Conservation (phyloP, 2,113 vertebrate species). For the Psittacus erithacus region DNA sequence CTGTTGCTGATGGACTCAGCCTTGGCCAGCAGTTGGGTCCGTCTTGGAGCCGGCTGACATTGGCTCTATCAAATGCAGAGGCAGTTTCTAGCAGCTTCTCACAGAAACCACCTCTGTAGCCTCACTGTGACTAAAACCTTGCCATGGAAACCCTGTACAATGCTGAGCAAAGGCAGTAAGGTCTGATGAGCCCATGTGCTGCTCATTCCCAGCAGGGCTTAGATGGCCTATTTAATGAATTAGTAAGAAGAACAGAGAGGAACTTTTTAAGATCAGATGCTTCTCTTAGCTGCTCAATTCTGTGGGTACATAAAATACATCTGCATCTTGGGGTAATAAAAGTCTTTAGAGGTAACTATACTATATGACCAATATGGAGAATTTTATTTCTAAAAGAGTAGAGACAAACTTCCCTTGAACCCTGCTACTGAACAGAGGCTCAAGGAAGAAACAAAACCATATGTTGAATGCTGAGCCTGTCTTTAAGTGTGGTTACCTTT, state of each 20-base stretch:
- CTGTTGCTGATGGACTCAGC: accelerated
- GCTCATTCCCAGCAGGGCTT: background rate
- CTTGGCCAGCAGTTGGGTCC: no score
- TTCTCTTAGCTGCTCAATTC: background rate
- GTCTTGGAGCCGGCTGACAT: background rate
- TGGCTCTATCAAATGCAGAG: background rate
- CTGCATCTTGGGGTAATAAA: background rate
- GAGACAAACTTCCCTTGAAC: conserved; percentile 9
- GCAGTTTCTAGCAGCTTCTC: background rate
- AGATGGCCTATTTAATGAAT: background rate
- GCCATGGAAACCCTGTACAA: background rate
- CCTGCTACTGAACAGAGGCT: background rate
- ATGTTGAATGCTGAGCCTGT: background rate
- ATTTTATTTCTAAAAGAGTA: background rate
- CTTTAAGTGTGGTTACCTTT: background rate
- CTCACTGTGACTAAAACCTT: background rate
- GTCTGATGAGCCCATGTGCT: background rate
- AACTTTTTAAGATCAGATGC: background rate
- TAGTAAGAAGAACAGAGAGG: background rate
- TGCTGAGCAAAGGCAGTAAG: background rate
- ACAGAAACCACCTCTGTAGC: background rate
- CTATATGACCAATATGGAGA: background rate
- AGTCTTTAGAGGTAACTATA: background rate
- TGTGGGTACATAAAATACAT: background rate
- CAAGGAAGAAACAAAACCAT: background rate